Percentiles rank a stretch among this genome's conserved stretches.
phyloP scores from a whole-genome alignment of 1,140 invertebrate species.

The Bemisia tabaci region DNA sequence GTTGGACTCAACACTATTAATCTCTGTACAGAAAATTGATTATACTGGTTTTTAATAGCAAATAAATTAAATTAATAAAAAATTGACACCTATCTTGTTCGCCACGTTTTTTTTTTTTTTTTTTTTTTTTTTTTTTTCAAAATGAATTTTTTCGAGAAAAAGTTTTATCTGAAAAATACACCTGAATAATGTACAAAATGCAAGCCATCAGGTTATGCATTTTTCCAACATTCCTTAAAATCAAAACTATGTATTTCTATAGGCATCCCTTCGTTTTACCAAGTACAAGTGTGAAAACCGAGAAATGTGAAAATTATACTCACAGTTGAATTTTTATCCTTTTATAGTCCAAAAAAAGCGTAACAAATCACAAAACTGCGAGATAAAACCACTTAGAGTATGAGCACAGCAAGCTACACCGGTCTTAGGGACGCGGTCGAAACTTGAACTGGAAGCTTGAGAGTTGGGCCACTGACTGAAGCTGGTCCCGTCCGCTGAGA shows the following conservation, averaged over 20 bases:
- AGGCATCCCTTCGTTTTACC: too few species aligned
- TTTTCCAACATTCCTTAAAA: too few species aligned
- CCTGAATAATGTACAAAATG: too few species aligned
- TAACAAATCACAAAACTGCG: background rate
- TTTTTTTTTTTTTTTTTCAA: background rate
- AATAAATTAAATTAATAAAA: too few species aligned
- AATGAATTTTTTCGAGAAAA: background rate
- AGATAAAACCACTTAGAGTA: background rate
- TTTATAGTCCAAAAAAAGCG: background rate
- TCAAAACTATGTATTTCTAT: too few species aligned
- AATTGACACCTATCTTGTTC: too few species aligned
- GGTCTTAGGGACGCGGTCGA: background rate
- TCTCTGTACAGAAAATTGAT: too few species aligned
- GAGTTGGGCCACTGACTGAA: background rate
- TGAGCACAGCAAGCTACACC: background rate
- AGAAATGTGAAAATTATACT: background rate
- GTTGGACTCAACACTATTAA: too few species aligned
- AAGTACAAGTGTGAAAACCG: too few species aligned
- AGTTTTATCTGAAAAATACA: too few species aligned
- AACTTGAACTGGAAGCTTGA: background rate
- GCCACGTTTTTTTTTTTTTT: slow-evolving; percentile 1
- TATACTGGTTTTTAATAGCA: too few species aligned
- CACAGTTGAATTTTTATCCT: background rate
- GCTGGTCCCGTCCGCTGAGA: background rate
- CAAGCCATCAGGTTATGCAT: too few species aligned